Evolutionary conservation across 2,797 vertebrate species (phyloP), one percentile per base, ranked within the genome.

Genomic region (Chelidonichthys spinosus): DNA sequence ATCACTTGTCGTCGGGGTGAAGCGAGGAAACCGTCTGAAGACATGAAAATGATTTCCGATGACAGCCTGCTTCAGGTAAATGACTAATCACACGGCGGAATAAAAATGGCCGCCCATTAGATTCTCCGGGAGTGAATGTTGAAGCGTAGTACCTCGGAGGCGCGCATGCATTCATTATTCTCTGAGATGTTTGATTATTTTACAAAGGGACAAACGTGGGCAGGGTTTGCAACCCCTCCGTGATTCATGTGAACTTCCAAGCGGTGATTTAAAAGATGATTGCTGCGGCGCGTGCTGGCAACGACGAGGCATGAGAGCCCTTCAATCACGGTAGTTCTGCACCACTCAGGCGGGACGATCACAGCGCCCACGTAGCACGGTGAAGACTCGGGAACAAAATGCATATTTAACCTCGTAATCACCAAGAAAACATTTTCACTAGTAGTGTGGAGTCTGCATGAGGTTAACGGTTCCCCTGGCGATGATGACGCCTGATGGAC

Each of bases 31-130:
- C 87, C 79, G 83, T 90, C 92, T 88, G 84, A 92, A 92, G 89
- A 92, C 86, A 65, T 81, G 87, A 87, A 88, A 92, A 89, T 91
- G 89, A 93, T 92, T 92, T 92, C 88, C 91, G 90, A 88, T 92
- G 92, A 92, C 92, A 89, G 87, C 72, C 82, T 46, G 73, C 84
- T 90, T 91, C 89, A 90, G 85, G 87, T 91, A 89, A 90, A 90
- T 92, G 90, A 92, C 91, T 89, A 90, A 92, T 93, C 88, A 89
- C 81, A 60, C 17, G 17, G 69, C 56, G 4, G 89, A 80, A 76
- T 90, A 91, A 91, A 93, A 93, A 92, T 91, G 91, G 87, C 82
- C 50, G 44, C 68, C 81, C 81, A 79, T 79, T 74, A 70, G 43
- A 89, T 72, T 78, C 71, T 78, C 25, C 60, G 7, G 76, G 76